Percentiles rank a stretch among this genome's conserved stretches.
Conservation (phyloP, 2,888 invertebrate species). For the Dendrolimus houi region DNA sequence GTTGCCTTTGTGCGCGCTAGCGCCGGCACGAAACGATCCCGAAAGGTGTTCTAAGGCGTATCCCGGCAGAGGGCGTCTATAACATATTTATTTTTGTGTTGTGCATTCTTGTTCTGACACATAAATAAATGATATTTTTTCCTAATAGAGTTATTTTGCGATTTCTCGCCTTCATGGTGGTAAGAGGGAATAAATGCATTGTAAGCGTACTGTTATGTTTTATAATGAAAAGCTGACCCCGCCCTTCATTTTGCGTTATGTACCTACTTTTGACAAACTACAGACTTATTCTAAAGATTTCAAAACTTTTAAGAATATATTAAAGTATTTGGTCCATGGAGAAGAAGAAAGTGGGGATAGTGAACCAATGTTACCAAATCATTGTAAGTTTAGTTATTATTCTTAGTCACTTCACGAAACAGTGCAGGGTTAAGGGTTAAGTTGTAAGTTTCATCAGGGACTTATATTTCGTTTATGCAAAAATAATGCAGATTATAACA, state of each 20-base stretch:
- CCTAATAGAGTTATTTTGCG: conserved; percentile 28
- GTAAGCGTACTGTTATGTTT: conserved; percentile 5
- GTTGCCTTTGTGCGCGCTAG: conserved; percentile 69
- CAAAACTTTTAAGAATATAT: too few relatives aligned
- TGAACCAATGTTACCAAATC: too few relatives aligned
- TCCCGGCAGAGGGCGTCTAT: conserved; percentile 59
- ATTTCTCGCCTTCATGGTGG: conserved; percentile 70
- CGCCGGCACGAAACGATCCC: conserved; percentile 66
- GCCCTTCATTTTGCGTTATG: neutral
- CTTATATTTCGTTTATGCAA: too few relatives aligned
- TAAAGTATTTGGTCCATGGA: too few relatives aligned
- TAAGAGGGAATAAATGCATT: conserved; percentile 35
- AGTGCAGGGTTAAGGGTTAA: too few relatives aligned
- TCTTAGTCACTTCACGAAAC: too few relatives aligned
- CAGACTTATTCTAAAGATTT: too few relatives aligned
- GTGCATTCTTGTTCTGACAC: conserved; percentile 66
- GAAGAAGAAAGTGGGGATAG: too few relatives aligned
- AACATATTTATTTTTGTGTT: conserved; percentile 74
- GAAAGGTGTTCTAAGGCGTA: conserved; percentile 67
- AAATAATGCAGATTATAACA: too few relatives aligned
- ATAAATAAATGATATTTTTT: conserved; percentile 66
- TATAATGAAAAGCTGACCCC: neutral
- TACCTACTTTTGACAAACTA: neutral
- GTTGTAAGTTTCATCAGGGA: too few relatives aligned
- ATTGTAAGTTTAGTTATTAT: too few relatives aligned